Percentiles rank a stretch among this genome's conserved stretches.
These are phyloP conservation scores for Gorsachius magnificus DNA, from an alignment of 2,797 vertebrate species.

Conservation along the genomic window DNA sequence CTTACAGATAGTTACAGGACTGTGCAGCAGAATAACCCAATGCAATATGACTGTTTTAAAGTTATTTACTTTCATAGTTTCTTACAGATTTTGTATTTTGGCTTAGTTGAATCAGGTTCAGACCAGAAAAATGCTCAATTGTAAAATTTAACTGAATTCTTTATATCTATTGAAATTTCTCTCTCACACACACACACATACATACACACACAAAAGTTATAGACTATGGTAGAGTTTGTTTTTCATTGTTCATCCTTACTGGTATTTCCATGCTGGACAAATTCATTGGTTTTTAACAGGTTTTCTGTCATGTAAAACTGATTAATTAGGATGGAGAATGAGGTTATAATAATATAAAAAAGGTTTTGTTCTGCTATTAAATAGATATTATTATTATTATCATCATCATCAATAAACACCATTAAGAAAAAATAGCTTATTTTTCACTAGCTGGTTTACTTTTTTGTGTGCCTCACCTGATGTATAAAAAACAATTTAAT, in stretches of 20 bases:
- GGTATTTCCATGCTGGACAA: not conserved
- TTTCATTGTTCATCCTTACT: not conserved
- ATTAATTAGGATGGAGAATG: not conserved
- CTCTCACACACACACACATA: not conserved
- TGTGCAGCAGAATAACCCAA: not conserved
- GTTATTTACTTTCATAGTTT: not conserved
- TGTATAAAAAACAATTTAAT: not conserved
- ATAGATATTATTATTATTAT: not conserved
- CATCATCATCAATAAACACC: not conserved
- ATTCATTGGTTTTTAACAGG: not conserved
- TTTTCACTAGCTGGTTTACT: not conserved
- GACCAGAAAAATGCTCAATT: not conserved
- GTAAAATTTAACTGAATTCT: not conserved
- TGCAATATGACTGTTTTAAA: not conserved
- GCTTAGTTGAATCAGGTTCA: not conserved
- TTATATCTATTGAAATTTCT: not conserved
- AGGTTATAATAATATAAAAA: not conserved
- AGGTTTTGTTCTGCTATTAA: not conserved
- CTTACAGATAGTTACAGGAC: not conserved
- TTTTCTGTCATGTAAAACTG: not conserved
- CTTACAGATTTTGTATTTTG: not conserved
- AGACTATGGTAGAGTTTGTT: not conserved
- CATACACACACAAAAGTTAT: not conserved
- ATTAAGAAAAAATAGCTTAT: not conserved
- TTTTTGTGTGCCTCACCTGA: not conserved